phyloP scores from a whole-genome alignment of 1,140 invertebrate species.

The Eupeodes corollae region DNA sequence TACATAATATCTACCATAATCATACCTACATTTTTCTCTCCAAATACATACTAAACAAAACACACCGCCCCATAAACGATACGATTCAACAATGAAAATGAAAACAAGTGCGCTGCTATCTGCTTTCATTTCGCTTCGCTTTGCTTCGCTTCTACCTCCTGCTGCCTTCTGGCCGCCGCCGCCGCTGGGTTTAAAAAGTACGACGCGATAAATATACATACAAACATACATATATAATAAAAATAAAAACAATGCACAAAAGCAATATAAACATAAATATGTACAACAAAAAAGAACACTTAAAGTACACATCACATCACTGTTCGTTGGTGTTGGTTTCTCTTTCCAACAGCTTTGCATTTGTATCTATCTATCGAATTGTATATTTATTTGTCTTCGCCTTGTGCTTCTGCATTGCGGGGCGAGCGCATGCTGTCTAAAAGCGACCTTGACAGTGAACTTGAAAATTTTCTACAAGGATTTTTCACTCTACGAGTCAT shows the following conservation, averaged over 20 bases:
- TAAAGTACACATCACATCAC: too few relatives aligned
- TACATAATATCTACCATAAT: too few relatives aligned
- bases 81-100: not conserved
- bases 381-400: not conserved
- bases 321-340: not conserved
- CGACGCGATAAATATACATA: too few relatives aligned
- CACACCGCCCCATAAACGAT: not conserved
- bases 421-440: slow-evolving; percentile 12
- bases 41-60: too few relatives aligned
- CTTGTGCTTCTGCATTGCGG: not conserved
- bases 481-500: slow-evolving; percentile 7
- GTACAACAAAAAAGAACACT: too few relatives aligned
- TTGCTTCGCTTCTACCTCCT: too few relatives aligned
- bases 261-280: too few relatives aligned
- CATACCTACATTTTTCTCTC: too few relatives aligned
- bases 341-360: not conserved
- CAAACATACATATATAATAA: too few relatives aligned
- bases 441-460: slow-evolving; percentile 39
- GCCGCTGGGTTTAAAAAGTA: not conserved
- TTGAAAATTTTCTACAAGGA: slow-evolving; percentile 36
- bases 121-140: too few relatives aligned
- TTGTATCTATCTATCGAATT: not conserved
- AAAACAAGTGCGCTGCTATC: not conserved
- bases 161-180: too few relatives aligned
- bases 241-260: too few relatives aligned